Evolutionary conservation across 2,113 vertebrate species (phyloP).

Genomic region (Candoia aspera): DNA sequence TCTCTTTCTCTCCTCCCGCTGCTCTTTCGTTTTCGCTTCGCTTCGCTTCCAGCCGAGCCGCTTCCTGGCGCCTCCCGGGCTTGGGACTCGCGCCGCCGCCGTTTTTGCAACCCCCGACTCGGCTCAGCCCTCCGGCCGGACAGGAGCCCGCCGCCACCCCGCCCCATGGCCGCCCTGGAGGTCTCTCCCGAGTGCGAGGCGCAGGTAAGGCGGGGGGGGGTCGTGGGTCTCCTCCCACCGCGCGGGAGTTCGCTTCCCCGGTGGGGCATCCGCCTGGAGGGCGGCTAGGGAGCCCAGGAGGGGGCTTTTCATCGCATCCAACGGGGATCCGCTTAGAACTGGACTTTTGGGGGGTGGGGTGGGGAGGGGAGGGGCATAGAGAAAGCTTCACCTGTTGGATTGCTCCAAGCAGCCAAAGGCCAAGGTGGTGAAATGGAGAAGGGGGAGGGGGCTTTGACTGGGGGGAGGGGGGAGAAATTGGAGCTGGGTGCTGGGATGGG

Average conservation of each 20-base stretch:
- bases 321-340: neutral
- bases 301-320: no score
- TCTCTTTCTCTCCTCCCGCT: neutral
- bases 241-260: neutral
- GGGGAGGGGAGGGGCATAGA: neutral
- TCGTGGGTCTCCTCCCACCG: rapidly evolving
- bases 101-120: neutral
- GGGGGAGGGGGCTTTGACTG: neutral
- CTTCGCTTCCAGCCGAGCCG: neutral
- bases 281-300: rapidly evolving
- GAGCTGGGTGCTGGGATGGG: neutral
- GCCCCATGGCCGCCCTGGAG: neutral
- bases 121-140: neutral
- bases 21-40: neutral
- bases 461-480: neutral
- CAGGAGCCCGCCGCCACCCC: neutral
- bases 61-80: neutral
- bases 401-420: neutral
- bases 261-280: neutral
- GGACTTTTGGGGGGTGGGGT: neutral
- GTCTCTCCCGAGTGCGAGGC: neutral
- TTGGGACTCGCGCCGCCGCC: neutral
- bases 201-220: neutral
- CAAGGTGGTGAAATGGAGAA: neutral
- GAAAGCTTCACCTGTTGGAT: neutral